A percentile compares a stretch with the other conserved stretches of the same genome.
Conservation (phyloP, 2,113 vertebrate species). For the Microtus oregoni region DNA sequence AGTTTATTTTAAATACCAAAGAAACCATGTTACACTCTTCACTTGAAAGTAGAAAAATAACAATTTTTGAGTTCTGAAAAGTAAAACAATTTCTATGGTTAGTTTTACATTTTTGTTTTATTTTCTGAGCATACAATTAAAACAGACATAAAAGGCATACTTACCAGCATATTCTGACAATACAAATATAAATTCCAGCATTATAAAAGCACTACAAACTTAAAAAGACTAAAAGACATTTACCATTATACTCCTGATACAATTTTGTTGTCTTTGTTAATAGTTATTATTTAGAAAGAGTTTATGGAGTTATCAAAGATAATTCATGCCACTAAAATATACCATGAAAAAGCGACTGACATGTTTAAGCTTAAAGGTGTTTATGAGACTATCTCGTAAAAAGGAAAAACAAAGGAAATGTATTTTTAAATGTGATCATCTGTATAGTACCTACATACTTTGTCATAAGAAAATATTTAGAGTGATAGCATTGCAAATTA, state of each 20-base stretch:
- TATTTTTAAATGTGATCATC: conserved; percentile 27
- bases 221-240: conserved; percentile 41
- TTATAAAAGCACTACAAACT: conserved; percentile 44
- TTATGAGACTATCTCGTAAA: neutral
- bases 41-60: conserved; percentile 18
- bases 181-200: conserved; percentile 59
- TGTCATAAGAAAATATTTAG: conserved; percentile 52
- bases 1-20: conserved; percentile 68
- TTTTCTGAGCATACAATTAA: conserved; percentile 59
- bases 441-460: conserved; percentile 32
- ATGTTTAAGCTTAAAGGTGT: neutral
- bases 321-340: conserved; percentile 44
- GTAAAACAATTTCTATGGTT: conserved; percentile 51
- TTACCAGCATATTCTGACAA: neutral
- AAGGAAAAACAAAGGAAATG: neutral
- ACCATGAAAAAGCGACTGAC: conserved; percentile 17
- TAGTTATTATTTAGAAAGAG: conserved; percentile 59
- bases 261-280: conserved; percentile 39
- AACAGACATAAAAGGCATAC: conserved; percentile 17
- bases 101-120: conserved; percentile 58
- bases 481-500: conserved; percentile 52
- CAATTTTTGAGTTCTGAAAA: conserved; percentile 50
- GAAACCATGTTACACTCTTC: neutral
- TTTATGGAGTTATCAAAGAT: conserved; percentile 39
- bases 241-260: conserved; percentile 31